Conservation (phyloP, 1,140 invertebrate species). For the Diachasma alloeum region DNA sequence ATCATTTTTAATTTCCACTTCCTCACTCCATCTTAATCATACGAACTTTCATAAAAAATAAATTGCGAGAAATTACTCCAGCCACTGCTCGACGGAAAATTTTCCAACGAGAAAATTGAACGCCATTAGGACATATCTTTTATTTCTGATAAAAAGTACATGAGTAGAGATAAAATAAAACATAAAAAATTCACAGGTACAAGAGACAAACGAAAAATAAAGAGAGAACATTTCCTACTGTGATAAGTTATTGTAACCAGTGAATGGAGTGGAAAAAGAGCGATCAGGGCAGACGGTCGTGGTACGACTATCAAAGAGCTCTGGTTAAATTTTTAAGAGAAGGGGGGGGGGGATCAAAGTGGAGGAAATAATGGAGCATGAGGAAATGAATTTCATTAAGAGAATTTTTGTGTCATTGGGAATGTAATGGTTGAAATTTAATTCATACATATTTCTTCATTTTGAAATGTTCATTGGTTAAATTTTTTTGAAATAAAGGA, state of each 20-base stretch:
- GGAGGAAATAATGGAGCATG: too few species aligned
- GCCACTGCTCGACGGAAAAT: neutral
- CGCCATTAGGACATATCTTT: neutral
- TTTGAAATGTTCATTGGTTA: too few species aligned
- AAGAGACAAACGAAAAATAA: neutral
- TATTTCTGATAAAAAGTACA: neutral
- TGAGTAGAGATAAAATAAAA: neutral
- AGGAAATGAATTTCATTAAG: too few species aligned
- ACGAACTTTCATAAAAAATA: neutral
- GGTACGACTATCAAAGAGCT: neutral
- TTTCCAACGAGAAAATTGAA: neutral
- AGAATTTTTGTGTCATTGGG: too few species aligned
- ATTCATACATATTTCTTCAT: too few species aligned
- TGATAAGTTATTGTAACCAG: neutral
- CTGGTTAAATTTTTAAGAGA: neutral
- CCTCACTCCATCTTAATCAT: neutral
- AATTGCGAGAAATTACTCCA: neutral
- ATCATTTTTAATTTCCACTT: neutral
- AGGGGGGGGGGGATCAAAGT: neutral
- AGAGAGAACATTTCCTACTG: neutral
- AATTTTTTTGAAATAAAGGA: too few species aligned
- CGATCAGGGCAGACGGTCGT: neutral
- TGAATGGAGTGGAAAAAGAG: neutral
- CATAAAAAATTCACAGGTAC: neutral
- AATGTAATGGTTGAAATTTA: too few species aligned